These are phyloP conservation scores for Okapia johnstoni DNA, from an alignment of 2,113 vertebrate genomes.

Conservation along the genomic window DNA sequence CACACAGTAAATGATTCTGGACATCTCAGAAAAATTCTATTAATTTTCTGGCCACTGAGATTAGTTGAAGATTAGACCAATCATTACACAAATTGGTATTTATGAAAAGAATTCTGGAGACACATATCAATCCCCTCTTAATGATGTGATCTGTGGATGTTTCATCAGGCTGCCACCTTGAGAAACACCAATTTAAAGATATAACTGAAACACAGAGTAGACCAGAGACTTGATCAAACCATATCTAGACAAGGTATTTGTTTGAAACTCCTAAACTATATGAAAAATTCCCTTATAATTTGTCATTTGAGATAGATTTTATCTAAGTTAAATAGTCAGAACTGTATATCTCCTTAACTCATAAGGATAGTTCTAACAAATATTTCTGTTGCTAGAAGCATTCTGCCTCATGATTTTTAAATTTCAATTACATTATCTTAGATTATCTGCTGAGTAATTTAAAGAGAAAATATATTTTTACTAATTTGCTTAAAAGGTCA, in stretches of 20 bases:
- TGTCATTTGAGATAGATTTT: neutral
- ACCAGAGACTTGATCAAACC: neutral
- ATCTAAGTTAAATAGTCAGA: neutral
- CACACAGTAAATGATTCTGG: neutral
- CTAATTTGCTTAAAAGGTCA: neutral
- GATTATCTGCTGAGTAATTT: neutral
- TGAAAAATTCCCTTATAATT: neutral
- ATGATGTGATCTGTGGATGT: neutral
- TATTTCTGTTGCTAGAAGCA: neutral
- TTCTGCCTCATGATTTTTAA: neutral
- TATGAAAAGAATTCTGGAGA: neutral
- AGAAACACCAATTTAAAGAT: neutral
- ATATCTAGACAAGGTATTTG: neutral
- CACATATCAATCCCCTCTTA: neutral
- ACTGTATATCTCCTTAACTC: neutral
- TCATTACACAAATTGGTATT: neutral
- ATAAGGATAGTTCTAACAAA: neutral
- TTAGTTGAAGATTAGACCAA: neutral
- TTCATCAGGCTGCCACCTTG: neutral
- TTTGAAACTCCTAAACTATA: neutral
- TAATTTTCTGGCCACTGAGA: neutral
- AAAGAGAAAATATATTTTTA: neutral
- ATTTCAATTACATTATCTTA: neutral
- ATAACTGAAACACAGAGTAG: neutral
- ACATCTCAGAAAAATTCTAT: neutral